Evolutionary conservation across 2,888 invertebrate species (phyloP).

Genomic region (Polyommatus icarus): DNA sequence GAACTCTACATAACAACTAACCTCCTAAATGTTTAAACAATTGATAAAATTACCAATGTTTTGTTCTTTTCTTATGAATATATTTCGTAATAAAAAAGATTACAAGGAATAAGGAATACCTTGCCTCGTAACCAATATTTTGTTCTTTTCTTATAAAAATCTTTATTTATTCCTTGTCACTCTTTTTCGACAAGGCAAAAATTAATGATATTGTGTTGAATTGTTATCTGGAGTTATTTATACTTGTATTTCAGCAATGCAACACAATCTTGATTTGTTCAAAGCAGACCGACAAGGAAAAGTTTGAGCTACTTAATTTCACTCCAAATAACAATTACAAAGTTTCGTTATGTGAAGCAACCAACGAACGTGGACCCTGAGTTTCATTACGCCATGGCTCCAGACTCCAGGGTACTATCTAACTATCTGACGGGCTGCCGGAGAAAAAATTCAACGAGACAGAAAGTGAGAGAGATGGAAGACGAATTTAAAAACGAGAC

Average conservation of each 20-base stretch:
- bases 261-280: not conserved
- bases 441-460: not conserved
- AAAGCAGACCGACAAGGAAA: constrained; percentile 9
- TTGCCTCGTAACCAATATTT: too few relatives aligned
- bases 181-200: too few relatives aligned
- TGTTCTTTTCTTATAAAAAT: too few relatives aligned
- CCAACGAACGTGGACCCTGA: not conserved
- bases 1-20: too few relatives aligned
- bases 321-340: constrained; percentile 25
- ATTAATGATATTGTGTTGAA: not conserved
- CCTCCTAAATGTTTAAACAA: too few relatives aligned
- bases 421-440: not conserved
- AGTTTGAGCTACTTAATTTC: not conserved
- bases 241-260: not conserved
- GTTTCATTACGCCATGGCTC: not conserved
- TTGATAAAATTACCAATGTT: too few relatives aligned
- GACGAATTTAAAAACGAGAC: too few relatives aligned
- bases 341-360: constrained; percentile 14
- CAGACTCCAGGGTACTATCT: too few relatives aligned
- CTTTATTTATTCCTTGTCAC: too few relatives aligned
- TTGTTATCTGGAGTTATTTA: not conserved
- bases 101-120: too few relatives aligned
- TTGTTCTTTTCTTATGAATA: too few relatives aligned
- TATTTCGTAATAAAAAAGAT: too few relatives aligned
- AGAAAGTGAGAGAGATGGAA: not conserved